Conservation (phyloP, 2,113 vertebrate genomes). For the Empidonax traillii region DNA sequence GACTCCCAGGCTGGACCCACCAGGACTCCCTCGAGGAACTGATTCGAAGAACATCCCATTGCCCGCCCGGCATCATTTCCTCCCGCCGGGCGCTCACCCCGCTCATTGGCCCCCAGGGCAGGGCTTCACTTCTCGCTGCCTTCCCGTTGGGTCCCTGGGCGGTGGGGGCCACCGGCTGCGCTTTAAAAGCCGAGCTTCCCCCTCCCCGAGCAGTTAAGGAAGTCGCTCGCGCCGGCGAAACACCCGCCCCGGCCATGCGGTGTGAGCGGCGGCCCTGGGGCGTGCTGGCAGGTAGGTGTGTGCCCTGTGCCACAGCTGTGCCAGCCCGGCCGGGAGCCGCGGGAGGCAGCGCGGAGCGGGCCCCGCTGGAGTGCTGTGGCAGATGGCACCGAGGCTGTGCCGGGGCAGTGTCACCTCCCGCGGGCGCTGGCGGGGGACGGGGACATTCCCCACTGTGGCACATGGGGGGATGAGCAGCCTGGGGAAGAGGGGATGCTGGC, state of each 20-base stretch:
- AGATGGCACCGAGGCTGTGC: neutral
- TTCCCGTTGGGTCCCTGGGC: neutral
- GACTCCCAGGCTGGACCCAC: neutral
- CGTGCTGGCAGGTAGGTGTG: constrained; percentile 56
- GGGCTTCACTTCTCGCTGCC: neutral
- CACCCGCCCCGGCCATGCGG: constrained; percentile 58
- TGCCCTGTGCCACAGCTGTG: accelerated
- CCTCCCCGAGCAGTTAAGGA: constrained; percentile 30
- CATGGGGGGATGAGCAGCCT: neutral
- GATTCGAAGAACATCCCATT: constrained; percentile 27
- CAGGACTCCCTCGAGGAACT: constrained; percentile 51
- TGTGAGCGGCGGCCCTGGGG: neutral
- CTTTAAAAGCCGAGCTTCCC: constrained; percentile 56
- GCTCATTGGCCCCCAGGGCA: neutral
- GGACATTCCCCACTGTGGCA: neutral
- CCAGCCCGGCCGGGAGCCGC: accelerated
- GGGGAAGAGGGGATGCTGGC: neutral
- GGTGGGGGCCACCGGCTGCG: neutral
- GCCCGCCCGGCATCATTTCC: neutral
- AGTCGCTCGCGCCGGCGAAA: neutral
- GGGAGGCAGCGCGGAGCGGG: neutral
- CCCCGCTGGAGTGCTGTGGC: neutral
- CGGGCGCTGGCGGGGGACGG: accelerated
- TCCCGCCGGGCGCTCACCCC: neutral
- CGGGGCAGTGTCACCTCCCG: neutral